These are phyloP conservation scores for Helicolenus hilgendorfi DNA, from an alignment of 2,797 vertebrate genomes.

Conservation along the genomic window DNA sequence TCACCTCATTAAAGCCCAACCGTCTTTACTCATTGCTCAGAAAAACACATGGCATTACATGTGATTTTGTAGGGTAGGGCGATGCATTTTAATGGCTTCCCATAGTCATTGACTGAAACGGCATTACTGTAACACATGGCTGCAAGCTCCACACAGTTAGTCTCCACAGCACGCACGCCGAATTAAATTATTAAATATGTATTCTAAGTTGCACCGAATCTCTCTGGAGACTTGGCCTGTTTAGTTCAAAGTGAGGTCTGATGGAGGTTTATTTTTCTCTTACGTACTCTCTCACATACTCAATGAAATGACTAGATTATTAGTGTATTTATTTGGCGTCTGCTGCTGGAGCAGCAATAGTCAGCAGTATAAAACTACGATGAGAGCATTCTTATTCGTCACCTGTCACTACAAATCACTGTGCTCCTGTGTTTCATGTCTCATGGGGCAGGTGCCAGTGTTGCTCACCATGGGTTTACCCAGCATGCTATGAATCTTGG, in stretches of 20 bases:
- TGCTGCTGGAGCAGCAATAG: neutral
- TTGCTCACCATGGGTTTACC: constrained; percentile 54
- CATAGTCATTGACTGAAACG: constrained; percentile 50
- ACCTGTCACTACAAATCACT: constrained; percentile 29
- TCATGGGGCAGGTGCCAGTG: constrained; percentile 37
- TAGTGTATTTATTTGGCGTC: constrained; percentile 3
- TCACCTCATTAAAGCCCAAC: neutral
- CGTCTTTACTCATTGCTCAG: constrained; percentile 10
- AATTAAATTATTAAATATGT: constrained; percentile 85
- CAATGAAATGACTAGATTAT: constrained; percentile 53
- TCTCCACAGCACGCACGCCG: constrained; percentile 44
- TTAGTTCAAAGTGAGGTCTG: constrained; percentile 75
- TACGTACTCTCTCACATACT: constrained; percentile 24
- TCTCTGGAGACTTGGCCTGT: constrained; percentile 73
- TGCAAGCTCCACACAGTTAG: constrained; percentile 29
- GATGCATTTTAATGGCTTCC: constrained; percentile 46
- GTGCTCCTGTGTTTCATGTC: constrained; percentile 29
- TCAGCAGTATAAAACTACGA: constrained; percentile 1
- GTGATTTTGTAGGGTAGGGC: constrained; percentile 14
- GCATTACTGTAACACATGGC: constrained; percentile 24
- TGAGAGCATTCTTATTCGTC: constrained; percentile 20
- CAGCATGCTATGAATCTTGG: constrained; percentile 60
- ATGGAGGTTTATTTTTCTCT: neutral
- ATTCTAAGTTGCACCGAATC: constrained; percentile 63
- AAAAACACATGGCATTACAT: constrained; percentile 35